Base-by-base conservation (phyloP, 2,888 invertebrate species). In the Monopis laevigella region DNA sequence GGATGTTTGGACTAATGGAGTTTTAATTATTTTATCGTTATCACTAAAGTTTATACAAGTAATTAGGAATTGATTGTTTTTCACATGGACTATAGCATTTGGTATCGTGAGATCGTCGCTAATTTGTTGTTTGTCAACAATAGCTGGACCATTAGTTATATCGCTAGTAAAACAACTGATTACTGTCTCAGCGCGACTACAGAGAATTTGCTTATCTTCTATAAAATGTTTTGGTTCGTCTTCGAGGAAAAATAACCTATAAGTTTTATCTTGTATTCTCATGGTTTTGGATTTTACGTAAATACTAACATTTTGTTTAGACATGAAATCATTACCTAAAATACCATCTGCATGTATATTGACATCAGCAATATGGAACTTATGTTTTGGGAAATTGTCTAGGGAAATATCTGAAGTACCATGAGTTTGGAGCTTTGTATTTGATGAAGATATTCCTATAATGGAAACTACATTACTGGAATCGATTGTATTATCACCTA, bases 251-350 rank as follows among this genome's bases (percentile, higher is more conserved):
- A 44, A 47, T 3, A 56, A 44, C 43, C 46, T 48, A 30, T 54
- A 54, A 2, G 49, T 43, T 14, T 19, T 48, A 28, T 28, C 28
- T 4, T 11, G 28, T 8, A 28, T n/a, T 4, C 28, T 44, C 52
- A 55, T 53, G 12, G 52, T 52, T 47, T 57, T 53, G n/a, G 53
- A 53, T 45, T 54, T 47, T 3, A 52, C 16, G 26, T 53, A 51
- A 2, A 55, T 48, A 36, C 45, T 43, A 6, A 43, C 52, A 40
- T 56, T 52, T 21, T 53, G 54, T 49, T 53, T 50, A 2, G 47
- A 36, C 54, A 55, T 53, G 29, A 56, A 55, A 38, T 58, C 54
- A 19, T 54, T 55, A 7, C 54, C 53, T 43, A 54, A 10, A 7
- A 55, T 54, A 28, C 53, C 52, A 35, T 53, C 52, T 13, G 51